These are phyloP conservation scores for Coptodon rendalli DNA, from an alignment of 2,113 vertebrate species.

Conservation along the genomic window DNA sequence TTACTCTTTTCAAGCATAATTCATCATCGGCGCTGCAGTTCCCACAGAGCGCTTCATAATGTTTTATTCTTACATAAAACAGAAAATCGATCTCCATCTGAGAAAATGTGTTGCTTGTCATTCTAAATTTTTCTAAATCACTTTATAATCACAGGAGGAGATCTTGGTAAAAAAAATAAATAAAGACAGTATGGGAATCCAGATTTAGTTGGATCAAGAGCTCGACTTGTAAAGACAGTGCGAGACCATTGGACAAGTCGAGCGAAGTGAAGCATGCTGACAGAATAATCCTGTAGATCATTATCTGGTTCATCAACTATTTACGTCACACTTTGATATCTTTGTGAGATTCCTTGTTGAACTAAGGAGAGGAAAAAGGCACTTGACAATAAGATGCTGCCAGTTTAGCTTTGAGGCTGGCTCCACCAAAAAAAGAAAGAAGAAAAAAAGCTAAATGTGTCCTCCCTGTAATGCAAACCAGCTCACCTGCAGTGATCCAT, in stretches of 20 bases:
- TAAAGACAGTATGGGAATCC: background rate
- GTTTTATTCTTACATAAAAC: background rate
- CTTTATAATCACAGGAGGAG: background rate
- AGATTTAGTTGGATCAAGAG: background rate
- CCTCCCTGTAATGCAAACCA: background rate
- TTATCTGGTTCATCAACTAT: constrained; percentile 3
- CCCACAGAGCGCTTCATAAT: background rate
- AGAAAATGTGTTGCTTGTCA: background rate
- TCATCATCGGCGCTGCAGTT: background rate
- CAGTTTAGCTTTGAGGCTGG: background rate
- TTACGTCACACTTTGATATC: background rate
- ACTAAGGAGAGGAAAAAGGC: background rate
- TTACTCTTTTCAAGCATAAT: background rate
- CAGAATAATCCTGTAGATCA: background rate
- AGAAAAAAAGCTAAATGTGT: background rate
- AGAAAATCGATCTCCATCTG: background rate
- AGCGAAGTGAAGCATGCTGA: background rate
- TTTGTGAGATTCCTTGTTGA: background rate
- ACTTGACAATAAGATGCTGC: background rate
- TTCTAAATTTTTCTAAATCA: background rate
- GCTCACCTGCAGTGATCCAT: background rate
- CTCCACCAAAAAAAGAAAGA: background rate
- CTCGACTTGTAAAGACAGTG: background rate
- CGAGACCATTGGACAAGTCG: background rate
- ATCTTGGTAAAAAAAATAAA: background rate